Evolutionary conservation across 35 echinoderm and acorn worm genomes (phyloP), one percentile per base, ranked within the genome.

Genomic region (Diadema setosum): DNA sequence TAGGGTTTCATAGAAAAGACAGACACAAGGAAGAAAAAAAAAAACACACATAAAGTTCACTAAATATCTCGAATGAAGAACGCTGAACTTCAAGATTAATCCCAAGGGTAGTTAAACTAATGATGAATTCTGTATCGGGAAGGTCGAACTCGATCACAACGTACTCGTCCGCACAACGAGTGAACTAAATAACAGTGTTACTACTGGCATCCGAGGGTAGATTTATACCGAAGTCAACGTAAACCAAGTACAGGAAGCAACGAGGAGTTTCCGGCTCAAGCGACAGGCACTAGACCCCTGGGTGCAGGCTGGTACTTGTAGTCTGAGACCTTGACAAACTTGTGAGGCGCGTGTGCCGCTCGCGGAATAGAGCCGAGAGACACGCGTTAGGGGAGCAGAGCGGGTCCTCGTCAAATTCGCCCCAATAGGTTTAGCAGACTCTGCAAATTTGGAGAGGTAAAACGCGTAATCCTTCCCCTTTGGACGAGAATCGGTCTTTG

Each of bases 171-270:
- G 73, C 40, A 34, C 73, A 39, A 41, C 35, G 37, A 78, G 73
- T 78, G 73, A 78, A 78, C 63, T 78, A 23, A 39, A 39, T 42
- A 78, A 78, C 44, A 78, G 73, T 42, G 73, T 78, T 78, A 2
- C 73, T 78, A 78, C 40, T 41, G 73, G 73, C 73, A 78, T 78
- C 73, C 73, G 40, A 78, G 73, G 73, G 73, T 44, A 78, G 35
- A 78, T 78, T 78, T 78, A 78, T 78, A 78, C 73, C 73, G 73
- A 41, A 78, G 73, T 78, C 73, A 78, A 78, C 73, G 35, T 78
- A 78, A 78, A 78, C 73, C 73, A 78, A 42, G 34, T 44, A 78
- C 73, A 78, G 73, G 73, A 78, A 78, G 73, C 73, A 78, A 78
- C 73, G 73, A 41, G 37, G 35, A 78, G 73, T 36, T 78, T 78